phyloP scores from a whole-genome alignment of 2,888 invertebrate species.

The Portevinia maculata region DNA sequence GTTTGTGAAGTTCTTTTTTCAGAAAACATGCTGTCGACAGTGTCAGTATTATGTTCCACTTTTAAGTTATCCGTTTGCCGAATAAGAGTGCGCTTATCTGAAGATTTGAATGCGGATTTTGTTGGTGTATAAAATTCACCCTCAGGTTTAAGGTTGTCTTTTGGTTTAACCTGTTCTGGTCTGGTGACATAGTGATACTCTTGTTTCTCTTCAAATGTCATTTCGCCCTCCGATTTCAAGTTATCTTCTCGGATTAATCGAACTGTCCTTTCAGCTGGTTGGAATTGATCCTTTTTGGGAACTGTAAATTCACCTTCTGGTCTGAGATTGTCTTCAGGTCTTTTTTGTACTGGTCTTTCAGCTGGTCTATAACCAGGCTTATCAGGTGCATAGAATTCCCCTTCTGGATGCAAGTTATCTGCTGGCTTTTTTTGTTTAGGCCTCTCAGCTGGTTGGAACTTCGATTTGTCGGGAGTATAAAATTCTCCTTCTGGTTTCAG shows the following conservation, averaged over 20 bases:
- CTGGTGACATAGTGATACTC: constrained; percentile 83
- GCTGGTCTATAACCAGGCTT: constrained; percentile 82
- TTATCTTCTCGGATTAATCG: constrained; percentile 84
- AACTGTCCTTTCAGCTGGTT: constrained; percentile 81
- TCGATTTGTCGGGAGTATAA: constrained; percentile 81
- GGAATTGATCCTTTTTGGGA: constrained; percentile 78
- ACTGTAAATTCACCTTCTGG: constrained; percentile 85
- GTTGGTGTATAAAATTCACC: constrained; percentile 84
- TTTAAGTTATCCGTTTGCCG: constrained; percentile 84
- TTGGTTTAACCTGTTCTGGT: constrained; percentile 80
- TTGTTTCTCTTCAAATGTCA: constrained; percentile 83
- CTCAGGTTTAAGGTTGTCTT: constrained; percentile 85
- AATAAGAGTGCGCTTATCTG: constrained; percentile 82
- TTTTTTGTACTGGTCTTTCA: constrained; percentile 82
- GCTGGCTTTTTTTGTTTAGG: constrained; percentile 83
- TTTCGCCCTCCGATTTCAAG: constrained; percentile 84
- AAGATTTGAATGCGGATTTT: constrained; percentile 83
- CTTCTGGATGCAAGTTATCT: constrained; percentile 86
- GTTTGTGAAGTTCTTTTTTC: constrained; percentile 82
- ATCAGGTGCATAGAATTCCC: constrained; percentile 84
- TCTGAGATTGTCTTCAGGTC: constrained; percentile 84
- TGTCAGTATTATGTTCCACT: constrained; percentile 84
- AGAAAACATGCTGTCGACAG: constrained; percentile 75
- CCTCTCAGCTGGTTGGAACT: constrained; percentile 79
- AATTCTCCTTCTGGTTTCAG: constrained; percentile 85